A percentile compares a stretch with the other conserved stretches of the same genome.
Evolutionary conservation across 2,888 invertebrate genomes (phyloP).

Genomic region (Phalangium opilio): DNA sequence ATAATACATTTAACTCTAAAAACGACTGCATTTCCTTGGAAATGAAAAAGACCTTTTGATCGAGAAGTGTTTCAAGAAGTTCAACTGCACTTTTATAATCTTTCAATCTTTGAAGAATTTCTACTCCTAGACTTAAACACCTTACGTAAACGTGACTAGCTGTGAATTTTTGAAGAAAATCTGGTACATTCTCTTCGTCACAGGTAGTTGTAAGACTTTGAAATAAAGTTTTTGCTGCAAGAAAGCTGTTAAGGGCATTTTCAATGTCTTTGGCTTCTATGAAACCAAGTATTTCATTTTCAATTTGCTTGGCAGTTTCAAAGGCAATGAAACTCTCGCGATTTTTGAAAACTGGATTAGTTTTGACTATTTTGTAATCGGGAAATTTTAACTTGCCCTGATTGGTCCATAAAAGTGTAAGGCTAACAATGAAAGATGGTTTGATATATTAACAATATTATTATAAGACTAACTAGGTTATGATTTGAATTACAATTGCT

Average conservation of each 20-base stretch:
- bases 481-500: conserved; percentile 14
- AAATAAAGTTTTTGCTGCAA: conserved; percentile 3
- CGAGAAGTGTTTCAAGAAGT: conserved; percentile 38
- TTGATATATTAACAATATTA: too few species aligned
- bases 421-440: neutral
- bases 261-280: conserved; percentile 28
- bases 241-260: conserved; percentile 25
- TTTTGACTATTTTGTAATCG: conserved; percentile 28
- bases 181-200: conserved; percentile 29
- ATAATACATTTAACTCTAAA: too few species aligned
- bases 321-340: conserved; percentile 26
- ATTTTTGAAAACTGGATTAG: conserved; percentile 28
- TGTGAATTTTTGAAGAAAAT: conserved; percentile 43
- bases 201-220: neutral
- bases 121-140: conserved; percentile 33
- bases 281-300: conserved; percentile 26
- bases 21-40: too few species aligned
- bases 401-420: conserved; percentile 24
- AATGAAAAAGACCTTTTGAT: conserved; percentile 31
- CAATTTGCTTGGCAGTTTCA: conserved; percentile 25
- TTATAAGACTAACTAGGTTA: too few species aligned
- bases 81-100: conserved; percentile 37
- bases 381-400: conserved; percentile 34
- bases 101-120: conserved; percentile 34
- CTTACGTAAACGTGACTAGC: conserved; percentile 36